These are phyloP conservation scores for Ictalurus furcatus DNA, from an alignment of 2,113 vertebrate species.

Conservation along the genomic window DNA sequence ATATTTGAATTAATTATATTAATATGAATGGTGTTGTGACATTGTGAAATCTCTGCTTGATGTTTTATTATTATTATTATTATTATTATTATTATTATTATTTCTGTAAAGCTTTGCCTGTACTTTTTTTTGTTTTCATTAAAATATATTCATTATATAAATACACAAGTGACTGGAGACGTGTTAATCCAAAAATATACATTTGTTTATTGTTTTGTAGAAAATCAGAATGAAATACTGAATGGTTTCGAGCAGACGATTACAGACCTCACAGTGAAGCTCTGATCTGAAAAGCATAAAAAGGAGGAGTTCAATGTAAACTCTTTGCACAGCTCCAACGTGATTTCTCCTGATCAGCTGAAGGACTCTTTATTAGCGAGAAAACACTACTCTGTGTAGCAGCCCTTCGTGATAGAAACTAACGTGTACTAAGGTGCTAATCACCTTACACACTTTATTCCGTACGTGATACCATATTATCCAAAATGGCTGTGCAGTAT, in stretches of 20 bases:
- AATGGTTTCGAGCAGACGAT: conserved; percentile 53
- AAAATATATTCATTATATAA: not conserved
- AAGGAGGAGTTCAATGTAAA: conserved; percentile 28
- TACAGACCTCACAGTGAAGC: conserved; percentile 46
- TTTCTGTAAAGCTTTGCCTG: not conserved
- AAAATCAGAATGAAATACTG: conserved; percentile 68
- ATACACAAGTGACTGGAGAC: conserved; percentile 17
- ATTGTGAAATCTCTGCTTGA: not conserved
- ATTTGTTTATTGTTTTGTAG: conserved; percentile 78
- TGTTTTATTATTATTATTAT: not conserved
- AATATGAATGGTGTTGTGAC: not conserved
- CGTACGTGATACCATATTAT: not conserved
- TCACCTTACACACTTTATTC: not conserved
- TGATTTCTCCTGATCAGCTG: not conserved
- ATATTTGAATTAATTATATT: not conserved
- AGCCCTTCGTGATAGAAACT: not conserved
- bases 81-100: too few species aligned
- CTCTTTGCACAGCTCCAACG: not conserved
- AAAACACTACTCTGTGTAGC: not conserved
- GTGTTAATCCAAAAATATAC: conserved; percentile 78
- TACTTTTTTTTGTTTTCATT: not conserved
- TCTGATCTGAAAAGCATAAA: conserved; percentile 34
- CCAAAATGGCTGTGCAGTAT: not conserved
- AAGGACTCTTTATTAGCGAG: not conserved
- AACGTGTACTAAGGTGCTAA: not conserved